Evolutionary conservation across 30 jellyfish, hydroid and myxozoan species (phyloP).

Genomic region (Cassiopea andromeda): DNA sequence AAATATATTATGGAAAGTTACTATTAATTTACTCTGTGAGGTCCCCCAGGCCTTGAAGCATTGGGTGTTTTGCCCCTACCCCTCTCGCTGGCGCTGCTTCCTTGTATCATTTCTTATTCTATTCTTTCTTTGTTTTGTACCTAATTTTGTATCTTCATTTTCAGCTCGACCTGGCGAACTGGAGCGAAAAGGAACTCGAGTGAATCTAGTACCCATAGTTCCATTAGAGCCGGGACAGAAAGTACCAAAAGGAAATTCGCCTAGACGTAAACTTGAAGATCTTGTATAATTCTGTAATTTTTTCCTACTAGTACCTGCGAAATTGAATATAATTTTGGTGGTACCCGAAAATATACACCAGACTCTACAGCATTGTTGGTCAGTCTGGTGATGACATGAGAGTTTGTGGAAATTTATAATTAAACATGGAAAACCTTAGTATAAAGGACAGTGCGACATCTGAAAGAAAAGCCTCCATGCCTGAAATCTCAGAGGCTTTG

Average conservation of each 20-base stretch:
- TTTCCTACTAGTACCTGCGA: background rate
- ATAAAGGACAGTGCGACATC: too few species aligned
- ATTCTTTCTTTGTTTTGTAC: background rate
- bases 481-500: too few species aligned
- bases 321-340: background rate
- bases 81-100: too few species aligned
- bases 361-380: background rate
- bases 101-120: background rate
- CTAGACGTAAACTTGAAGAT: slow-evolving; percentile 38
- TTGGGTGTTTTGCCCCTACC: too few species aligned
- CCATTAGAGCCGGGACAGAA: slow-evolving; percentile 87
- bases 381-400: background rate
- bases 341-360: background rate
- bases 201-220: slow-evolving; percentile 80
- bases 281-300: slow-evolving; percentile 15
- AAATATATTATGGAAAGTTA: too few species aligned
- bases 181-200: slow-evolving; percentile 88
- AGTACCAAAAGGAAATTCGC: slow-evolving; percentile 65
- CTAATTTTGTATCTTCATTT: background rate
- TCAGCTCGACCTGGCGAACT: slow-evolving; percentile 86
- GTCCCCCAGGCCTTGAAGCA: too few species aligned
- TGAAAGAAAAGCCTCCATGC: too few species aligned
- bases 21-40: too few species aligned
- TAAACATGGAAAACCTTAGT: background rate
- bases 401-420: background rate